Evolutionary conservation across 2,797 vertebrate genomes (phyloP).

Genomic region (Sparidentex hasta): DNA sequence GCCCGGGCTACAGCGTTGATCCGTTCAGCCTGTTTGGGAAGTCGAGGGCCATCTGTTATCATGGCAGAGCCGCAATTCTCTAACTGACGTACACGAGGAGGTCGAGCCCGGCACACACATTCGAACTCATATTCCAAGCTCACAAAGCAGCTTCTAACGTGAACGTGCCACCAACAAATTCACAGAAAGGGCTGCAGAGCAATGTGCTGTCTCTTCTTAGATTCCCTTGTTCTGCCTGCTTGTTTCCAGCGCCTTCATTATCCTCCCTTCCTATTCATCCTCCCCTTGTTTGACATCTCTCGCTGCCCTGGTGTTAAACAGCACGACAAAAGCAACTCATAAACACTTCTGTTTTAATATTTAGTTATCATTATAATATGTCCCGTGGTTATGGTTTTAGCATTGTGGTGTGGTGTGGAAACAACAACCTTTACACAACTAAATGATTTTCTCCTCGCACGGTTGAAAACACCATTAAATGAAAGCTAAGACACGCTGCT

Average conservation of each 20-base stretch:
- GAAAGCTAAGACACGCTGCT: neutral
- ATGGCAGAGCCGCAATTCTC: slow-evolving; percentile 43
- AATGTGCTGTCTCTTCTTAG: neutral
- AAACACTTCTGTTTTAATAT: neutral
- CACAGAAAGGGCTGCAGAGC: neutral
- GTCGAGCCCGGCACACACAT: neutral
- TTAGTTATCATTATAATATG: neutral
- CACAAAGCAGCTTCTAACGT: neutral
- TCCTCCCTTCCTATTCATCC: neutral
- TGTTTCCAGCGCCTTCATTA: neutral
- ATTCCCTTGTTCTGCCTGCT: neutral
- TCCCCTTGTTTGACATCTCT: neutral
- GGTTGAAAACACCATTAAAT: neutral
- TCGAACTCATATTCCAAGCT: neutral
- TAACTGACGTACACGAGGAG: slow-evolving; percentile 9
- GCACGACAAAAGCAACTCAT: neutral
- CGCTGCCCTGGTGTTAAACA: neutral
- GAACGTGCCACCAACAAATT: no score
- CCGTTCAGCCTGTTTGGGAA: slow-evolving; percentile 46
- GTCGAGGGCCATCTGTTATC: slow-evolving; percentile 64
- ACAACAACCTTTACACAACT: neutral
- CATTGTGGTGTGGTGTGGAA: neutral
- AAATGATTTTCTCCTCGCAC: neutral
- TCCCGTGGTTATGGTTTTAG: neutral
- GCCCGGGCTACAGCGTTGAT: slow-evolving; percentile 39